These are phyloP conservation scores for Sturmia bella DNA, from an alignment of 2,888 invertebrate genomes.

Conservation along the genomic window DNA sequence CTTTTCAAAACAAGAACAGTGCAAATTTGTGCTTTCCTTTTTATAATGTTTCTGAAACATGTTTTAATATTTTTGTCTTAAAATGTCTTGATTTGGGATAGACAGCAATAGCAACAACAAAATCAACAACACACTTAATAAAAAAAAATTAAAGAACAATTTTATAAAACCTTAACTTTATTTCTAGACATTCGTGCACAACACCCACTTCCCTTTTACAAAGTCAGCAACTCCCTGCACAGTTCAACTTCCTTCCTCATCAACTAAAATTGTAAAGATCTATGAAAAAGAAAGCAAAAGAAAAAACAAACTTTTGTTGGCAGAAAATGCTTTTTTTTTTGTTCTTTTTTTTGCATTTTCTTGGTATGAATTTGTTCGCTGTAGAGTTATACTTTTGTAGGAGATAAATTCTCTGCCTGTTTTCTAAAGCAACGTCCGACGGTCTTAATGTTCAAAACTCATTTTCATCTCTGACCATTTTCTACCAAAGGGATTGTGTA, in stretches of 20 bases:
- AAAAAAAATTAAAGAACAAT: conserved; percentile 27
- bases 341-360: neutral
- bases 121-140: neutral
- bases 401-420: conserved; percentile 9
- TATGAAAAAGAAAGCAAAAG: neutral
- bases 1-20: neutral
- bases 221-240: conserved; percentile 25
- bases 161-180: conserved; percentile 23
- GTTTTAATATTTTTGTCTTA: conserved; percentile 57
- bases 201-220: conserved; percentile 51
- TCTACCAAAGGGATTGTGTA: conserved; percentile 3
- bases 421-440: conserved; percentile 9
- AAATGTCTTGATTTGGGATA: conserved; percentile 68
- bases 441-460: conserved; percentile 28
- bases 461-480: conserved; percentile 62
- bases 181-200: conserved; percentile 22
- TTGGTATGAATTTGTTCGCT: conserved; percentile 15
- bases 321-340: conserved; percentile 17
- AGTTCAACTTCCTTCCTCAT: conserved; percentile 39
- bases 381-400: neutral
- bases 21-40: neutral
- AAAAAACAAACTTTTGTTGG: conserved; percentile 14
- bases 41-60: neutral
- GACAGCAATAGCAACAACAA: conserved; percentile 35
- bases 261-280: conserved; percentile 2